phyloP scores from a whole-genome alignment of 2,888 invertebrate species.

The Trichogramma evanescens region DNA sequence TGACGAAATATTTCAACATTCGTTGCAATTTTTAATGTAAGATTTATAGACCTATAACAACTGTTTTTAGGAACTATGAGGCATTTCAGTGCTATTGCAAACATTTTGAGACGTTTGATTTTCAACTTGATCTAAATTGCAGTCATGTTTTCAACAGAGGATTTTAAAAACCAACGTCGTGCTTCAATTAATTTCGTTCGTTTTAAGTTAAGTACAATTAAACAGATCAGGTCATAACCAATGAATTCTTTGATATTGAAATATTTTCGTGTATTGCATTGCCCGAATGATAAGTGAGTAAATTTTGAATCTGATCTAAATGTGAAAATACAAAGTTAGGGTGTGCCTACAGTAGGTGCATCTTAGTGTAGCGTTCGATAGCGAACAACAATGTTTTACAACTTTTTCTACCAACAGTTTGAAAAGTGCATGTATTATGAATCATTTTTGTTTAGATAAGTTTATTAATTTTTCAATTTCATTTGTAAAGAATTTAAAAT shows the following conservation, averaged over 20 bases:
- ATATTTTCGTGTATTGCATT: too few relatives aligned
- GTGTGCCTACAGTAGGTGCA: too few relatives aligned
- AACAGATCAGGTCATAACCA: neutral
- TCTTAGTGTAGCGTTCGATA: too few relatives aligned
- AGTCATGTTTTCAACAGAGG: neutral
- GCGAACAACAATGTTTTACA: neutral
- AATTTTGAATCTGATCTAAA: too few relatives aligned
- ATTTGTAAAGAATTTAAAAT: too few relatives aligned
- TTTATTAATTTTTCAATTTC: neutral
- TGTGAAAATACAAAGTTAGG: too few relatives aligned
- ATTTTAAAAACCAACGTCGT: neutral
- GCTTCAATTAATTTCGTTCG: neutral
- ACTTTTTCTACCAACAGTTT: neutral
- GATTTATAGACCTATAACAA: neutral
- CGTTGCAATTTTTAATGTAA: neutral
- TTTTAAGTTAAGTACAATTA: neutral
- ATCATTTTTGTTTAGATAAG: neutral
- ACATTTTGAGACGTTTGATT: constrained; percentile 1
- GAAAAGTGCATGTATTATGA: neutral
- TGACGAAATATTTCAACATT: neutral
- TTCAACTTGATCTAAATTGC: neutral
- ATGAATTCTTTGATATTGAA: neutral
- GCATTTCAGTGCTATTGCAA: neutral
- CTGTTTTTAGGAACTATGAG: neutral
- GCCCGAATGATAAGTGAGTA: too few relatives aligned